Evolutionary conservation across 1,140 invertebrate species (phyloP).

Genomic region (Antheraea pernyi): DNA sequence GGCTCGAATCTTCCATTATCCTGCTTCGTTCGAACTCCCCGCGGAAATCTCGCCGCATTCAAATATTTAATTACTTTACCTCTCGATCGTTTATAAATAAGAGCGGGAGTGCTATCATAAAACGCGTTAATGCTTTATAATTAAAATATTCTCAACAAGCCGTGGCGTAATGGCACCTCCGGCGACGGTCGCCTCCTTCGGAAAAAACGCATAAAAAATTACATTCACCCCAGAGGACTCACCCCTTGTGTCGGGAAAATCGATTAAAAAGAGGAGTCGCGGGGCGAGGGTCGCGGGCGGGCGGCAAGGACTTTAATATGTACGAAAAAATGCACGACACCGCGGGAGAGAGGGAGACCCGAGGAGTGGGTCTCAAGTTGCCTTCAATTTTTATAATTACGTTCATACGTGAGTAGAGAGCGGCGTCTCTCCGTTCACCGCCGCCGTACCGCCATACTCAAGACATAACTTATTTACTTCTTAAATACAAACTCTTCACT

Average conservation of each 20-base stretch:
- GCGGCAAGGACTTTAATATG: constrained; percentile 73
- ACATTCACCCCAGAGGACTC: constrained; percentile 79
- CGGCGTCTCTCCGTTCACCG: constrained; percentile 5
- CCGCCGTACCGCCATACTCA: constrained; percentile 13
- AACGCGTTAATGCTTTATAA: constrained; percentile 78
- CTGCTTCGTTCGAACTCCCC: constrained; percentile 57
- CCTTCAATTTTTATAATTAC: constrained; percentile 79
- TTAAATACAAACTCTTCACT: constrained; percentile 22
- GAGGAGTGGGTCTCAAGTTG: constrained; percentile 59
- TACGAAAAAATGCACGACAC: constrained; percentile 78
- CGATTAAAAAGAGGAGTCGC: constrained; percentile 78
- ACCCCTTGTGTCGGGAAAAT: constrained; percentile 78
- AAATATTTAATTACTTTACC: constrained; percentile 78
- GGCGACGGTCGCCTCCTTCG: constrained; percentile 68
- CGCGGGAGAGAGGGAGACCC: constrained; percentile 67
- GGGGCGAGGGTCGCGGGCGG: constrained; percentile 51
- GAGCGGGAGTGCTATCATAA: constrained; percentile 75
- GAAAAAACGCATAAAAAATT: constrained; percentile 81
- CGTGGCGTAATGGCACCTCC: constrained; percentile 79
- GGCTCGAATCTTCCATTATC: constrained; percentile 61
- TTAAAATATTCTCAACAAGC: constrained; percentile 80
- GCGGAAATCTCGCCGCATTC: constrained; percentile 77
- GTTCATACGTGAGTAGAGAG: constrained; percentile 73
- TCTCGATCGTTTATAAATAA: constrained; percentile 77
- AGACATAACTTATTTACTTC: constrained; percentile 35